Evolutionary conservation across 2,888 invertebrate genomes (phyloP).

Genomic region (Seira ritae): DNA sequence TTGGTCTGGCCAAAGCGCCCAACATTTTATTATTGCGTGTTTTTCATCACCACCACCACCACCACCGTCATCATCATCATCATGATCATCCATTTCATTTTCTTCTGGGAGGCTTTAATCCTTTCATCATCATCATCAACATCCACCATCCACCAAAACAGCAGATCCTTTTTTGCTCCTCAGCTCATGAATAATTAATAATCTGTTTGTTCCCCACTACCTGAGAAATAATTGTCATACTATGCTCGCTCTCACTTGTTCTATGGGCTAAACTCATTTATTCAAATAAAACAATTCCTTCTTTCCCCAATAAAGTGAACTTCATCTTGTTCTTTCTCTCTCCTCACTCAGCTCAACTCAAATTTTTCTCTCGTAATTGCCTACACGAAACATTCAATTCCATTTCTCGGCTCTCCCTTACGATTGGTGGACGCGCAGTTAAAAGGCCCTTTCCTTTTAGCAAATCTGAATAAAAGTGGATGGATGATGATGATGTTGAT

Average conservation of each 20-base stretch:
- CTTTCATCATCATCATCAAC: conserved; percentile 40
- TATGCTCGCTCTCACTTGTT: conserved; percentile 24
- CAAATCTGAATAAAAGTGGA: too few relatives aligned
- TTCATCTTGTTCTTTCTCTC: not conserved
- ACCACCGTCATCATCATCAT: too few relatives aligned
- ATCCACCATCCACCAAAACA: not conserved
- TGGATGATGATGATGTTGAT: not conserved
- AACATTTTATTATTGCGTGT: conserved; percentile 60
- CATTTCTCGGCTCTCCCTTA: too few relatives aligned
- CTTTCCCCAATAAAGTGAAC: not conserved
- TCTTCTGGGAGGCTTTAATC: conserved; percentile 63
- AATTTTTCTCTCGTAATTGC: too few relatives aligned
- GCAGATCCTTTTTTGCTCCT: conserved; percentile 7
- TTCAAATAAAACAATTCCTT: conserved; percentile 41
- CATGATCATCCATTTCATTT: conserved; percentile 35
- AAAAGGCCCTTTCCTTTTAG: too few relatives aligned
- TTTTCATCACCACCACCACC: conserved; percentile 52
- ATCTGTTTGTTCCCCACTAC: conserved; percentile 54
- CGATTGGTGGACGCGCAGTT: too few relatives aligned
- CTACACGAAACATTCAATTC: too few relatives aligned
- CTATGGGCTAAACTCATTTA: conserved; percentile 46
- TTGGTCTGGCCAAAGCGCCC: conserved; percentile 46
- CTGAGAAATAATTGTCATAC: conserved; percentile 57
- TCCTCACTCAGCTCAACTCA: too few relatives aligned
- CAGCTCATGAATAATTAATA: conserved; percentile 64